Percentiles rank a stretch among this genome's conserved stretches.
Conservation (phyloP, 2,113 vertebrate genomes). For the Pedetes capensis region DNA sequence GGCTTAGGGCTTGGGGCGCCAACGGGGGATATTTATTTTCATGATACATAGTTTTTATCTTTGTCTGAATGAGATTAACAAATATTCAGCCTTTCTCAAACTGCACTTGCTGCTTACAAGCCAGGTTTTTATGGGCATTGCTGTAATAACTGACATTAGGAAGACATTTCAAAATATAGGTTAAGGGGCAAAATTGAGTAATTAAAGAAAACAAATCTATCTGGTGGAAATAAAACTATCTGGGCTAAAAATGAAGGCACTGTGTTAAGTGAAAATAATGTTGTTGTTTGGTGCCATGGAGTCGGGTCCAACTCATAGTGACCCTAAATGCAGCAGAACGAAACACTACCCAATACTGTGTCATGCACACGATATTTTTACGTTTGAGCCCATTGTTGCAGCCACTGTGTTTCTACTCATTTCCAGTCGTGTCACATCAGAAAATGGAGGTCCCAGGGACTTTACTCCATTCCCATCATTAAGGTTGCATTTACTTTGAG, state of each 20-base stretch:
- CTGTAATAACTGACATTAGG: background rate
- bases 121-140: background rate
- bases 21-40: conserved; percentile 33
- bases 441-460: no score
- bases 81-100: conserved; percentile 7
- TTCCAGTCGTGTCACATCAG: no score
- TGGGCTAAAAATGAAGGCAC: background rate
- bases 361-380: no score
- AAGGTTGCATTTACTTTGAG: no score
- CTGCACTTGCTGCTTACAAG: background rate
- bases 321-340: no score
- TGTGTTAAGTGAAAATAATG: background rate
- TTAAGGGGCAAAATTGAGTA: background rate
- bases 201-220: background rate
- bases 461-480: no score
- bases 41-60: conserved; percentile 59
- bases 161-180: conserved; percentile 11
- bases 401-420: no score
- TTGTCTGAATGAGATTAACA: conserved; percentile 65
- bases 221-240: background rate
- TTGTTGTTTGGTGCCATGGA: no score
- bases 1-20: background rate
- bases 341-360: no score
- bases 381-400: no score
- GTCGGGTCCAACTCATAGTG: no score